Evolutionary conservation across 2,797 vertebrate genomes (phyloP), one percentile per base, ranked within the genome.

Genomic region (Sebastes vulpes): DNA sequence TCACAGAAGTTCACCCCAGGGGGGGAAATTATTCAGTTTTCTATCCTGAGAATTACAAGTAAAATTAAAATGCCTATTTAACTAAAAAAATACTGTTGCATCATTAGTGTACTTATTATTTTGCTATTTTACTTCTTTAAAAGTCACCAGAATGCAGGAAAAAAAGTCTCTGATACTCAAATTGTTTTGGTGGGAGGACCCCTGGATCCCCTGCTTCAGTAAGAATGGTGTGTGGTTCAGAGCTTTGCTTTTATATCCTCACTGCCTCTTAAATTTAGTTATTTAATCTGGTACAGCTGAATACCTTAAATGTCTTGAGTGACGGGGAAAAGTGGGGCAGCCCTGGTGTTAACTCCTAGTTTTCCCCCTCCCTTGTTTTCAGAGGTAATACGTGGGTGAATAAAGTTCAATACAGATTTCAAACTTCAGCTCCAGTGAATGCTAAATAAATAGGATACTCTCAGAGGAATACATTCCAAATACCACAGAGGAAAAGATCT

Each of bases 301-400:
- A 25, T 52, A 52, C 9, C n/a, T 65, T 6, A 25, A 54, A 29
- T 18, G 20, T 65, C 20, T 66, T 46, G 71, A 83, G 28, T 73
- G 76, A 85, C 9, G 10, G 54, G 31, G 26, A n/a, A 78, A 84
- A 76, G 71, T 85, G 71, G 64, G 25, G 26, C 79, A 72, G 74
- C 70, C 68, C 38, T 1, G 12, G 25, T 20, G 10, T 59, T 57
- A 85, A 79, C 77, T 64, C n/a, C 14, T 25, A 9, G 18, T 71
- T 32, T 57, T 2, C 1, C n/a, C 9, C 10, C 70, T 16, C 35
- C 28, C 9, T 65, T 60, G 16, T 57, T 82, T 81, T 28, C 42
- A 25, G 50, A 76, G 59, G 54, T 74, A 68, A 54, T 48, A 59
- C 23, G 26, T 23, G n/a, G 38, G 56, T 23, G 59, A 77, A 78